Percentiles rank a stretch among this genome's conserved stretches.
These are phyloP conservation scores for Drosophila sucinea DNA, from an alignment of 1,140 invertebrate species.

Conservation along the genomic window DNA sequence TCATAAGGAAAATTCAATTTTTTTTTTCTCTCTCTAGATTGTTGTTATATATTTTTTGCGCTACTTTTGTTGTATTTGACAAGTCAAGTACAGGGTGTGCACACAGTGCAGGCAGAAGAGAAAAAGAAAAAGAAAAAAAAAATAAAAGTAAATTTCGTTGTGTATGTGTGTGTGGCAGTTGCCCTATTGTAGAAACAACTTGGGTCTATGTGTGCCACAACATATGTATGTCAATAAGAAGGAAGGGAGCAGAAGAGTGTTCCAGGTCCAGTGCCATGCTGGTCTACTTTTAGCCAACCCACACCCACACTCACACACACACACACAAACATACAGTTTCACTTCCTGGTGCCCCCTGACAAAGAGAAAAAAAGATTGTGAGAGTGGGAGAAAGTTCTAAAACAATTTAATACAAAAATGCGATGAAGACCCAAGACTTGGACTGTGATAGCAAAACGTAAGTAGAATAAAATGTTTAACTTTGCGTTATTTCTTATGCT, in stretches of 20 bases:
- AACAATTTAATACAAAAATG: conserved; percentile 77
- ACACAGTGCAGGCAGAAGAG: neutral
- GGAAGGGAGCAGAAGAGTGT: conserved; percentile 37
- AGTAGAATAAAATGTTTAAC: conserved; percentile 33
- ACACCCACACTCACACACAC: conserved; percentile 10
- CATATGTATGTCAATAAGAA: conserved; percentile 65
- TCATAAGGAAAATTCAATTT: neutral
- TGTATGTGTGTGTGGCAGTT: conserved; percentile 24
- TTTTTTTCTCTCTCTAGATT: conserved; percentile 6
- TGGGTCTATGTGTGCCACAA: conserved; percentile 33
- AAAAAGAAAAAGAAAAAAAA: conserved; percentile 3
- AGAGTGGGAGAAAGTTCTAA: conserved; percentile 48
- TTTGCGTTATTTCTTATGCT: conserved; percentile 36
- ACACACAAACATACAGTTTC: neutral
- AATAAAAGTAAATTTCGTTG: conserved; percentile 43
- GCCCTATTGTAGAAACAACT: conserved; percentile 33
- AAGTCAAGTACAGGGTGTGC: conserved; percentile 65
- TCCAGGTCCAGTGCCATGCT: conserved; percentile 43
- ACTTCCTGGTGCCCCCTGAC: conserved; percentile 32
- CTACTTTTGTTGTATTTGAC: conserved; percentile 50
- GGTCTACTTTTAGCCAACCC: conserved; percentile 55
- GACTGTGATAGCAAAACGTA: conserved; percentile 25
- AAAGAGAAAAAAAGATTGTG: neutral
- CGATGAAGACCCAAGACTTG: conserved; percentile 13
- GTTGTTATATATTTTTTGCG: conserved; percentile 13